phyloP scores from a whole-genome alignment of 2,113 vertebrate species.

The Ibidorhyncha struthersii region DNA sequence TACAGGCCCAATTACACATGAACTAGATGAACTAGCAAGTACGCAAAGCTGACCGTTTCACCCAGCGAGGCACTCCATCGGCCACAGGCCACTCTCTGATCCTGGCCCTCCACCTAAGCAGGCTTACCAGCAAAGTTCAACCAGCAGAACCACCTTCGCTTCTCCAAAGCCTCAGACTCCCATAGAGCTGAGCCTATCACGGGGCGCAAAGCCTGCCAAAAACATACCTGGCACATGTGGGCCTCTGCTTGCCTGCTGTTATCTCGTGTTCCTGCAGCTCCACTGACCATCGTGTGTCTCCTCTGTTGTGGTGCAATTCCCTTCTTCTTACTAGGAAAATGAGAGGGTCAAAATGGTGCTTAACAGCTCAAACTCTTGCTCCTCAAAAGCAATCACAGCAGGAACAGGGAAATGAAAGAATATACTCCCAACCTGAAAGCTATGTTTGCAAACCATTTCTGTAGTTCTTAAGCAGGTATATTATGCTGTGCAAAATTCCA shows the following conservation, averaged over 20 bases:
- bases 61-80: background rate
- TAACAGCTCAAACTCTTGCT: background rate
- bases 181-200: fast-evolving
- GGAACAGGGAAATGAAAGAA: background rate
- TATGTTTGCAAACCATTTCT: background rate
- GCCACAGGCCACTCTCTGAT: background rate
- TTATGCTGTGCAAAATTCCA: background rate
- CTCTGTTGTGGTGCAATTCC: background rate
- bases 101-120: background rate
- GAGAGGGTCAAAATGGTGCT: background rate
- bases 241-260: background rate
- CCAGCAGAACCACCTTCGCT: background rate
- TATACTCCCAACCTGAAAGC: background rate
- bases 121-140: background rate
- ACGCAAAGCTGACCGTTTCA: no score
- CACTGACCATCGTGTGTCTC: background rate
- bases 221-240: background rate
- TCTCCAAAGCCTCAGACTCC: background rate
- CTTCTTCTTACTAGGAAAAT: background rate
- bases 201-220: background rate
- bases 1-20: no score
- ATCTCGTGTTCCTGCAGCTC: background rate
- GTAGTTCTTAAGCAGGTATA: background rate
- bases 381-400: background rate
- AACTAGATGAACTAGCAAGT: background rate